Evolutionary conservation across 1,140 invertebrate genomes (phyloP).

Genomic region (Ectropis grisescens): DNA sequence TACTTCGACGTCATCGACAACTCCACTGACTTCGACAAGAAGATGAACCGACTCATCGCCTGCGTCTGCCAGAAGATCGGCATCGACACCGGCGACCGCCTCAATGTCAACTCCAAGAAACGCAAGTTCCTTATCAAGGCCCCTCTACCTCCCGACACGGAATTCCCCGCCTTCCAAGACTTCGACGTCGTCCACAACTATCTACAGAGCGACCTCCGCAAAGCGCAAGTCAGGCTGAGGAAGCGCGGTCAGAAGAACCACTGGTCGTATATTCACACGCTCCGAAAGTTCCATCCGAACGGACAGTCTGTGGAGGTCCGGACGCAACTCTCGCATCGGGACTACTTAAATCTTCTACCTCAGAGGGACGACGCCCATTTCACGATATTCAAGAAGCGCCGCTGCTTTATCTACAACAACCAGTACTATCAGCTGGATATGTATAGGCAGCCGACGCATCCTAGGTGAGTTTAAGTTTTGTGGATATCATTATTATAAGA

Average conservation of each 20-base stretch:
- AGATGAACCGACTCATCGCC: conserved; percentile 95
- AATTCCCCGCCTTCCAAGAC: conserved; percentile 96
- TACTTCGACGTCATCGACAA: conserved; percentile 99
- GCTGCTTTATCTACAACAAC: conserved; percentile 97
- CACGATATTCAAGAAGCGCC: conserved; percentile 93
- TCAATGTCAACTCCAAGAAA: conserved; percentile 91
- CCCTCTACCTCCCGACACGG: conserved; percentile 77
- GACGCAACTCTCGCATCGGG: conserved; percentile 92
- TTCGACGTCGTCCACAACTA: conserved; percentile 99
- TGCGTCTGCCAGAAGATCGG: conserved; percentile 95
- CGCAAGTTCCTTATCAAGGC: conserved; percentile 92
- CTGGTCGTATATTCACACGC: conserved; percentile 92
- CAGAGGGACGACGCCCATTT: conserved; percentile 96
- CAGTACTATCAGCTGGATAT: conserved; percentile 99
- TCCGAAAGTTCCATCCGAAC: conserved; percentile 86
- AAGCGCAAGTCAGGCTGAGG: conserved; percentile 92
- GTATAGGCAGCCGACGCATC: conserved; percentile 93
- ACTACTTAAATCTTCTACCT: conserved; percentile 93
- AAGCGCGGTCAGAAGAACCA: conserved; percentile 96
- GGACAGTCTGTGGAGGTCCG: conserved; percentile 97
- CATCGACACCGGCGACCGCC: conserved; percentile 92
- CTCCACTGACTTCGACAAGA: conserved; percentile 96
- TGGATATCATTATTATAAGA: too few species aligned
- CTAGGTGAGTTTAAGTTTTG: too few species aligned
- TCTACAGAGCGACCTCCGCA: conserved; percentile 88